Evolutionary conservation across 64 coral and sea anemone genomes (phyloP).

Genomic region (Exaiptasia diaphana): DNA sequence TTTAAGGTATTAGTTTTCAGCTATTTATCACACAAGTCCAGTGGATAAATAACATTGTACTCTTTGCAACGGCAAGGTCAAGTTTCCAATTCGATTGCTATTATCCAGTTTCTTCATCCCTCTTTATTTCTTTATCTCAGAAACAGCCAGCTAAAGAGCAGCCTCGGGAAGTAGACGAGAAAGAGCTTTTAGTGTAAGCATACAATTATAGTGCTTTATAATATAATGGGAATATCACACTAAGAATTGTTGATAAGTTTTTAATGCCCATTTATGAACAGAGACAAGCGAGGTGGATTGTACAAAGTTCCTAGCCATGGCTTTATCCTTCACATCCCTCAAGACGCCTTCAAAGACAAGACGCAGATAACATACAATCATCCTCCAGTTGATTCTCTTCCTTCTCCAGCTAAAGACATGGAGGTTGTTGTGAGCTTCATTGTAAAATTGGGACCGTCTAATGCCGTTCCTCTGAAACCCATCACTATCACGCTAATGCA

Average conservation of each 20-base stretch:
- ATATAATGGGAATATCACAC: too few species aligned
- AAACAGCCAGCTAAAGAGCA: neutral
- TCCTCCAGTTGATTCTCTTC: neutral
- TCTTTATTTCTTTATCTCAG: neutral
- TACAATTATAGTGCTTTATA: too few species aligned
- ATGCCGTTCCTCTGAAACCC: neutral
- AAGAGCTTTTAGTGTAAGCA: neutral
- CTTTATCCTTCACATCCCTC: neutral
- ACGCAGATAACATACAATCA: neutral
- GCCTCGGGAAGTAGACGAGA: neutral
- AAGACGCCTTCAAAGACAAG: neutral
- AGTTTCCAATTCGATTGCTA: neutral
- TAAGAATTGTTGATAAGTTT: too few species aligned
- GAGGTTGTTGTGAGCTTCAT: neutral
- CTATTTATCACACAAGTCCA: neutral
- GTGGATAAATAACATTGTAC: neutral
- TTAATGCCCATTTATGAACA: neutral
- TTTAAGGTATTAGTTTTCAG: neutral
- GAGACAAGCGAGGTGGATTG: neutral
- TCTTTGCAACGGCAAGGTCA: neutral
- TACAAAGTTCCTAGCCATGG: neutral
- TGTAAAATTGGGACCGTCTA: neutral
- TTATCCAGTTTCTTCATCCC: neutral
- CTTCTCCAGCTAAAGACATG: neutral
- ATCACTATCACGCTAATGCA: neutral